phyloP scores from a whole-genome alignment of 2,113 vertebrate species.

The Alouatta palliata region DNA sequence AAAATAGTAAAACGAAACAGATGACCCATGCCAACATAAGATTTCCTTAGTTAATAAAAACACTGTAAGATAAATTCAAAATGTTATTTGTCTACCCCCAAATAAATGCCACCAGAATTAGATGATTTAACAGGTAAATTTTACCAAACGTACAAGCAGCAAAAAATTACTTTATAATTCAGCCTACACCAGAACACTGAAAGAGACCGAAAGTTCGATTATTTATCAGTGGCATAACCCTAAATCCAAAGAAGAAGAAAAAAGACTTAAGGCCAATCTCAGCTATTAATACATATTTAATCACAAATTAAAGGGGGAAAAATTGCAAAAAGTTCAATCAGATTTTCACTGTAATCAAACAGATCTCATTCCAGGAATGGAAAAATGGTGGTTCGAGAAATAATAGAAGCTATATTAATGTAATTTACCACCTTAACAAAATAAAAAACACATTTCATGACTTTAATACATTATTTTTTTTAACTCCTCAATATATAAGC shows the following conservation, averaged over 20 bases:
- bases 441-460: not conserved
- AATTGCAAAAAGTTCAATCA: not conserved
- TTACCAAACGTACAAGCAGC: not conserved
- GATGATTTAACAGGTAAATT: constrained; percentile 11
- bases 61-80: constrained; percentile 5
- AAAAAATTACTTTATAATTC: constrained; percentile 9
- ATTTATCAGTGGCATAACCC: not conserved
- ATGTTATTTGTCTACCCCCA: not conserved
- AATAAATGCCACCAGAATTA: not conserved
- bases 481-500: not conserved
- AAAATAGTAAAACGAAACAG: not conserved
- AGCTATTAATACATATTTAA: not conserved
- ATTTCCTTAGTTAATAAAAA: constrained; percentile 19
- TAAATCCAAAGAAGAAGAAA: constrained; percentile 46
- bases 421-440: not conserved
- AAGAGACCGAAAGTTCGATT: constrained; percentile 16
- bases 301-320: not conserved
- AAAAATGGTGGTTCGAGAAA: not conserved
- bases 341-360: constrained; percentile 21
- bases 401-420: not conserved
- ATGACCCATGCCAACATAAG: not conserved
- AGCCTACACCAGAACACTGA: constrained; percentile 4
- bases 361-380: not conserved
- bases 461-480: not conserved
- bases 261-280: not conserved